Base-by-base conservation (phyloP, 2,113 vertebrate species). In the Sorex araneus region DNA sequence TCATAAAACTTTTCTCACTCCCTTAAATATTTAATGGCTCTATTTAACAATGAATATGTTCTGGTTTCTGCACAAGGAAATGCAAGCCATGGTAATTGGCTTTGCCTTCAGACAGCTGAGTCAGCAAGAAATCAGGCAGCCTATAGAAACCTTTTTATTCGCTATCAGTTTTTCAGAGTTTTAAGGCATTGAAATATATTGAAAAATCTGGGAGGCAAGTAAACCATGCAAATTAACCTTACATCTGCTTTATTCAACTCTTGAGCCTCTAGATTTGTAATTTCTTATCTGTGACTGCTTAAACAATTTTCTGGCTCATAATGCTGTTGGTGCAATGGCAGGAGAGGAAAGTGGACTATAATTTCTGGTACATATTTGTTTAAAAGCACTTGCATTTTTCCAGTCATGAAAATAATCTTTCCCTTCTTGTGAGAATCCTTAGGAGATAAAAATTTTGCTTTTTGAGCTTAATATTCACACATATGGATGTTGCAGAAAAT, bases 291-390 rank as follows among this genome's bases (percentile, higher is more conserved):
- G 45, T 76, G 34, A 32, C 28, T 96, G 67, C n/a, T 94, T 45
- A 76, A 96, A 93, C 92, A 96, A 81, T 96, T 97, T 97, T 93
- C 34, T 97, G 91, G 74, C 79, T 93, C 76, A 93, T 89, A 96
- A 94, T 89, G 80, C 34, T 94, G 3, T 47, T 54, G 4, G 45
- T 90, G 94, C 57, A 25, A 34, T 71, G 91, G 89, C 93, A 95
- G 73, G 45, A 94, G 94, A 30, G 27, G 75, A 87, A 82, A 81
- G 28, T 75, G 84, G 78, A 88, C 79, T 95, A 47, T 50, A 76
- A n/a, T 78, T 69, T 83, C 43, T 73, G 93, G 87, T 92, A 90
- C 16, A 75, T 67, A 95, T 97, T 94, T 83, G 67, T 88, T 67
- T 92, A 92, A 95, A 95, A 94, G 32, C 64, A 47, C 70, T 87